A percentile compares a stretch with the other conserved stretches of the same genome.
These are phyloP conservation scores for Chelonus insularis DNA, from an alignment of 1,140 invertebrate genomes.

Conservation along the genomic window DNA sequence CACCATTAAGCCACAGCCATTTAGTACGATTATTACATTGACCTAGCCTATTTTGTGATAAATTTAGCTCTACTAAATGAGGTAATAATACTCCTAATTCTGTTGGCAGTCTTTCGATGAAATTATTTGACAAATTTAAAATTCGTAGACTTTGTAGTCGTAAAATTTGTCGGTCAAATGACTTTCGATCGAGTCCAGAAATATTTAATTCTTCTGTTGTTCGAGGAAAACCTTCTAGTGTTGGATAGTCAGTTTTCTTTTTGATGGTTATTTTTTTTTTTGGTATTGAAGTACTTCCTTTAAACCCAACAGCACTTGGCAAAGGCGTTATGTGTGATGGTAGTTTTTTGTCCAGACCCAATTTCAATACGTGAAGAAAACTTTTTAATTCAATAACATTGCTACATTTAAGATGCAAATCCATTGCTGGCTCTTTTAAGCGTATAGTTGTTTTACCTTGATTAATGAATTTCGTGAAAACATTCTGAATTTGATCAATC, in stretches of 20 bases:
- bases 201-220: conserved; percentile 65
- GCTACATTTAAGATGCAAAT: conserved; percentile 71
- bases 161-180: conserved; percentile 71
- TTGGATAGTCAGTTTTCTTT: conserved; percentile 68
- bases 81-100: conserved; percentile 69
- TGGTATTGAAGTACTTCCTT: conserved; percentile 61
- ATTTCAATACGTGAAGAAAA: conserved; percentile 68
- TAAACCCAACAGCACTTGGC: conserved; percentile 65
- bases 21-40: conserved; percentile 40
- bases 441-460: conserved; percentile 76
- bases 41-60: conserved; percentile 70
- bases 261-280: conserved; percentile 66
- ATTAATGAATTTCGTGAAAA: conserved; percentile 70
- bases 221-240: conserved; percentile 68
- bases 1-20: conserved; percentile 69
- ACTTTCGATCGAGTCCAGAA: conserved; percentile 63
- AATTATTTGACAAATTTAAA: conserved; percentile 79
- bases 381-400: conserved; percentile 66
- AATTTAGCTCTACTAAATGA: conserved; percentile 69
- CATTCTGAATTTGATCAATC: conserved; percentile 67
- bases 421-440: conserved; percentile 69
- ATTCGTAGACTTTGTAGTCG: conserved; percentile 66
- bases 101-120: conserved; percentile 71
- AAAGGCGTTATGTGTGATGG: no score
- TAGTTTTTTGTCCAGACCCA: conserved; percentile 65